Evolutionary conservation across 2,888 invertebrate species (phyloP), one percentile per base, ranked within the genome.

Genomic region (Clivina fossor): DNA sequence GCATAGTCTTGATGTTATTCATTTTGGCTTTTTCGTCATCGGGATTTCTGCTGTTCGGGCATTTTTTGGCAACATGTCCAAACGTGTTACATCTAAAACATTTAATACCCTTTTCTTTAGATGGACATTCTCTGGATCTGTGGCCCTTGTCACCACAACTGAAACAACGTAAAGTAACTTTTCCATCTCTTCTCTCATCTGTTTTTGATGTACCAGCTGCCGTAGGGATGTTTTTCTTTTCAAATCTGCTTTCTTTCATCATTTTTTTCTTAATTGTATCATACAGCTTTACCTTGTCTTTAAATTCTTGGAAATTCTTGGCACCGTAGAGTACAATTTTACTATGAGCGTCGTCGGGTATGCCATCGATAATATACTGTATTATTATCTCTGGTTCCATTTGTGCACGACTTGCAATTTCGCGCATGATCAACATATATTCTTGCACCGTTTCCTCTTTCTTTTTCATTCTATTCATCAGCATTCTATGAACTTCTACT

Each of bases 381-480:
- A 62, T 57, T 7, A 60, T 9, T 9, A 32, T 57, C 40, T 60
- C 59, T 2, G 5, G 4, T 56, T 59, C 61, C 11, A 62, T 33
- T 19, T 53, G 44, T 3, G 41, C 57, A 32, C 58, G 28, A 43
- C 53, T 60, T 16, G 55, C 62, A 8, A 69, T 55, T 59, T 71
- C 69, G 50, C 66, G 66, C 68, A 70, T 70, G 9, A 38, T 37
- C 2, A 69, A 54, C 30, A 69, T 66, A 54, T 70, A 72, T 30
- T 71, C 68, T 58, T 68, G 67, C 3, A 62, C 61, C 2, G 63
- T 66, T 58, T 71, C 68, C 7, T 62, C 59, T 19, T 55, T 62
- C 13, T 64, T 62, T 59, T 65, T 68, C 15, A 60, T 66, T 2
- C 63, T 41, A 2, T 61, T 44, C 7, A 46, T 26, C n/a, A 50